Base-by-base conservation (phyloP, 1,140 invertebrate species). In the Drosophila mayri region DNA sequence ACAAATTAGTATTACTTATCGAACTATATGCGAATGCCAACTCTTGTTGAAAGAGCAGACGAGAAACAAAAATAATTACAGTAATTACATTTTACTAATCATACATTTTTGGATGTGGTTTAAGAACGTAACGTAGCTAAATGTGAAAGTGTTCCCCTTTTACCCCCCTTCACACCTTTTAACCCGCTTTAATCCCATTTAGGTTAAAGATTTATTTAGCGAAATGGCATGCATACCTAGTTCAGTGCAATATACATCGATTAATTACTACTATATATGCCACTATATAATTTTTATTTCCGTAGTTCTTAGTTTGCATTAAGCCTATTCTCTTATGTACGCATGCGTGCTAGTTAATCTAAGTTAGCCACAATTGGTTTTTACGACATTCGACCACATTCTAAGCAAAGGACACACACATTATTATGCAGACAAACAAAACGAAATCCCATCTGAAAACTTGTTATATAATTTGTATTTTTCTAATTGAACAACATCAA, bases 1-100 rank as follows among this genome's bases (percentile, higher is more conserved):
- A 87, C 84, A 88, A 90, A 88, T 82, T 84, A 88, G 84, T 88
- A 88, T 88, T 88, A 88, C 84, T 74, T 90, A 88, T 81, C 66
- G 49, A 84, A 83, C 68, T 73, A 86, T 74, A 88, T 74, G 83
- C 82, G 79, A 82, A 71, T 87, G 84, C 84, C 84, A 38, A 38
- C 79, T 83, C 84, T 87, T 87, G 50, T 73, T 76, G 40, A 54
- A 22, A 28, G 25, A 65, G 38, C 37, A 49, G 64, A 75, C 50
- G 49, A 79, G 58, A 79, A 73, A 62, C 57, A 68, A 68, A 58
- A 49, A 72, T 60, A 90, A 90, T 90, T 70, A 88, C 74, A 70
- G 80, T 78, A 83, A 63, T 60, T 79, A 84, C 73, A 88, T 81
- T 87, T 87, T 80, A 78, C 72, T 87, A 80, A 80, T 84, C 80